phyloP scores from a whole-genome alignment of 1,140 invertebrate genomes.

The Bursaphelenchus mucronatus region DNA sequence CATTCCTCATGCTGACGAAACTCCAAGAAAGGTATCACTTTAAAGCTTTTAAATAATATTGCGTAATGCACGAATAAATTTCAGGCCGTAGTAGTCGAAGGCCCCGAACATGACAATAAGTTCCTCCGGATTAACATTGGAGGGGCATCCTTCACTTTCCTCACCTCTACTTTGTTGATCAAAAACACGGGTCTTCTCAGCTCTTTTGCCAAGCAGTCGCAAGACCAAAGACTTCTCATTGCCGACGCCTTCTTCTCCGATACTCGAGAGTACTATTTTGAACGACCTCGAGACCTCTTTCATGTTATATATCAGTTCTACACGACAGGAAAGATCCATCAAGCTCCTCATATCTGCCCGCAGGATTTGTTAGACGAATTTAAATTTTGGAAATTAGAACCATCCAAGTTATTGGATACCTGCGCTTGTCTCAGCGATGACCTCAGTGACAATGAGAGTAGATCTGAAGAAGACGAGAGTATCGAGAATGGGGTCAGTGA shows the following conservation, averaged over 20 bases:
- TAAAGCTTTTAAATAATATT: neutral
- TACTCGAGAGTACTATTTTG: slow-evolving; percentile 50
- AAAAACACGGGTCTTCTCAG: slow-evolving; percentile 32
- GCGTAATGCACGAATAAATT: neutral
- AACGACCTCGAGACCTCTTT: slow-evolving; percentile 40
- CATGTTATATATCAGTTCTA: slow-evolving; percentile 52
- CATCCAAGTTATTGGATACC: slow-evolving; percentile 24
- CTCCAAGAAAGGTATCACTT: slow-evolving; percentile 13
- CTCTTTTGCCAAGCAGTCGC: slow-evolving; percentile 23
- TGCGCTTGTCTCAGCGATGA: slow-evolving; percentile 21
- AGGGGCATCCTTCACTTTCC: slow-evolving; percentile 42
- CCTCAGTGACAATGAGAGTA: slow-evolving; percentile 16
- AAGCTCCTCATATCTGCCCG: slow-evolving; percentile 44
- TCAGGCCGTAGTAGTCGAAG: slow-evolving; percentile 18
- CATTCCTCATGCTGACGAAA: slow-evolving; percentile 27
- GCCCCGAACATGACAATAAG: slow-evolving; percentile 19
- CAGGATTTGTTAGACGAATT: slow-evolving; percentile 48
- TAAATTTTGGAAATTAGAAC: slow-evolving; percentile 44
- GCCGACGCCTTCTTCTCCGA: slow-evolving; percentile 41
- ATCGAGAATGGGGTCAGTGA: slow-evolving; percentile 13
- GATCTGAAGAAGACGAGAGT: slow-evolving; percentile 26
- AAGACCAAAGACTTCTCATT: slow-evolving; percentile 28
- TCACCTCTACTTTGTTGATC: slow-evolving; percentile 38
- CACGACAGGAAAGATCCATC: slow-evolving; percentile 44
- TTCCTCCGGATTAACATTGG: slow-evolving; percentile 48